phyloP scores from a whole-genome alignment of 2,113 vertebrate genomes.

The Charadrius vociferus region DNA sequence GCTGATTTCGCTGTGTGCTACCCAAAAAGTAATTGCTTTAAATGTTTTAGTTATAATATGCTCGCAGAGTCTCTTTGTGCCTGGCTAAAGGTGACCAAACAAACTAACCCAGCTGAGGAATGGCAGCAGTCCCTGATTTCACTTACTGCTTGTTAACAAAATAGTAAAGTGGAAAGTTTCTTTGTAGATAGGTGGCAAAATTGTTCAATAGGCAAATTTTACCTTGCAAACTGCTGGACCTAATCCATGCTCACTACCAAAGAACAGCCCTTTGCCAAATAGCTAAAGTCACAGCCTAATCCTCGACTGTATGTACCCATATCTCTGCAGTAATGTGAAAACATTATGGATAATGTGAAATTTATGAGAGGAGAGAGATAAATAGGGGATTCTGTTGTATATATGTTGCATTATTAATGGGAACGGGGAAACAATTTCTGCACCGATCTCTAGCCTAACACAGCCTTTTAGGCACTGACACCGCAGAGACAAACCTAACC shows the following conservation, averaged over 20 bases:
- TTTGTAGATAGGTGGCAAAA: neutral
- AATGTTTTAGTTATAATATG: neutral
- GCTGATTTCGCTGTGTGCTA: neutral
- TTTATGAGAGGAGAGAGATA: neutral
- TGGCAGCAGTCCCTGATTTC: neutral
- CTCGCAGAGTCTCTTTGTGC: neutral
- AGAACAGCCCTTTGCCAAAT: neutral
- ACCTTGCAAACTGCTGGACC: neutral
- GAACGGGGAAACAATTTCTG: fast-evolving
- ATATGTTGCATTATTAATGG: neutral
- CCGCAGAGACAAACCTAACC: neutral
- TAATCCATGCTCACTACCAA: neutral
- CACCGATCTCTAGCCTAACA: neutral
- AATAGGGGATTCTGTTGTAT: neutral
- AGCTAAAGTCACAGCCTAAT: neutral
- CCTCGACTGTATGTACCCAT: neutral
- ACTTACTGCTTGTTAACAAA: neutral
- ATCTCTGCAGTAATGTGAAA: neutral
- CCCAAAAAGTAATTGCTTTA: neutral
- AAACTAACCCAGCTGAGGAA: neutral
- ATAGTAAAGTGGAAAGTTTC: neutral
- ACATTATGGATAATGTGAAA: neutral
- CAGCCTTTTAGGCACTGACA: neutral
- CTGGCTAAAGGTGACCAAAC: neutral
- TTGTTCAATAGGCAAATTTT: neutral